Base-by-base conservation (phyloP, 2,113 vertebrate species). In the Stigmatopora argus region DNA sequence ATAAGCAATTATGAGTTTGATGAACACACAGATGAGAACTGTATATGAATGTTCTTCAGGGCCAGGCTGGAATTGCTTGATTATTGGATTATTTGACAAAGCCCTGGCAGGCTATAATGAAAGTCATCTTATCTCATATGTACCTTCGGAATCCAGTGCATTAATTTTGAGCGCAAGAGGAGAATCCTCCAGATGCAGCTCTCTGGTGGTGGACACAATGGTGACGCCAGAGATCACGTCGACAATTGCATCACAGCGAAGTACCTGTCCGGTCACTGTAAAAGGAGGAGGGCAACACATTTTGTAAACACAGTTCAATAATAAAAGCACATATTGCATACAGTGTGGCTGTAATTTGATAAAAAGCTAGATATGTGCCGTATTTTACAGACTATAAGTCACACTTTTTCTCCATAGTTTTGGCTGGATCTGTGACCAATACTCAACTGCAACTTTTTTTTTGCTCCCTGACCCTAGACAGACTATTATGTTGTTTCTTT, bases 141-240 rank as follows among this genome's bases (percentile, higher is more conserved):
- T 75, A 98, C 97, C 97, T 91, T 98, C 96, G 0, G 95, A 95
- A 85, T 99, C 96, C 78, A 96, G 86, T 18, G 96, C 95, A 31
- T 94, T 89, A 73, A 98, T 95, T 84, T 88, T 94, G 66, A 99
- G 90, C 62, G 92, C 90, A 75, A 98, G 87, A 0, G 96, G 97
- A 0, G 96, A 96, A 78, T 99, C 95, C 79, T 99, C 97, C 4
- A 99, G 90, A 71, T 97, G 95, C 0, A 99, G 93, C 71, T 99
- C 96, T 6, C 95, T 92, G 7, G 96, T 99, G 9, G 97, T 98
- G 23, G 97, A 99, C 53, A 95, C 93, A 0, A 99, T 91, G 74
- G 94, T 94, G 69, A 99, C 95, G 58, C 84, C 93, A 1, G 87
- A 93, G 79, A 99, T 96, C 52, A 94, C 79, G 77, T 98, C 97